Evolutionary conservation across 2,113 vertebrate genomes (phyloP).

Genomic region (Clarias macrocephalus): DNA sequence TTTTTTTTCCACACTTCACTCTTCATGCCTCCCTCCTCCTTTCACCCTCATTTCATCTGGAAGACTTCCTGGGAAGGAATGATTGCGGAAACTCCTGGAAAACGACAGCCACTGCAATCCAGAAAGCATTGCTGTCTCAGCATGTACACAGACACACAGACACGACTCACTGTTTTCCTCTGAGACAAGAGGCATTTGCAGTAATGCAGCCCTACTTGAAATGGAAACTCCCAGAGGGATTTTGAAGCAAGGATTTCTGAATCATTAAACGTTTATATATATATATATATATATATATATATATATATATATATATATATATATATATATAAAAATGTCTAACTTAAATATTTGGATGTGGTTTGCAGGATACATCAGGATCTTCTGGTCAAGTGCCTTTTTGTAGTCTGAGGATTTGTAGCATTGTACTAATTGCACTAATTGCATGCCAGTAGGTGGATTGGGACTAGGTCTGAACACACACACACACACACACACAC

Average conservation of each 20-base stretch:
- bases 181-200: slow-evolving; percentile 15
- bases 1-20: neutral
- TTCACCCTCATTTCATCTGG: slow-evolving; percentile 38
- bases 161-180: slow-evolving; percentile 9
- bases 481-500: neutral
- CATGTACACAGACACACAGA: slow-evolving; percentile 28
- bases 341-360: neutral
- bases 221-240: slow-evolving; percentile 4
- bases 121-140: slow-evolving; percentile 35
- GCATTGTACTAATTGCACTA: neutral
- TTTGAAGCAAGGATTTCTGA: neutral
- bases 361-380: neutral
- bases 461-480: no score
- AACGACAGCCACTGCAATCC: slow-evolving; percentile 29
- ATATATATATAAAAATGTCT: no score
- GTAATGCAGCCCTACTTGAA: neutral
- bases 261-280: slow-evolving; percentile 11
- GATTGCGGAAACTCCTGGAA: slow-evolving; percentile 60
- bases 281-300: no score
- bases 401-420: neutral
- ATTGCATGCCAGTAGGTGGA: no score
- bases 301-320: no score
- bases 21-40: neutral
- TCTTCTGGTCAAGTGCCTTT: neutral
- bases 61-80: slow-evolving; percentile 51